A percentile compares a stretch with the other conserved stretches of the same genome.
These are phyloP conservation scores for Caretta caretta DNA, from an alignment of 2,113 vertebrate genomes.

Conservation along the genomic window DNA sequence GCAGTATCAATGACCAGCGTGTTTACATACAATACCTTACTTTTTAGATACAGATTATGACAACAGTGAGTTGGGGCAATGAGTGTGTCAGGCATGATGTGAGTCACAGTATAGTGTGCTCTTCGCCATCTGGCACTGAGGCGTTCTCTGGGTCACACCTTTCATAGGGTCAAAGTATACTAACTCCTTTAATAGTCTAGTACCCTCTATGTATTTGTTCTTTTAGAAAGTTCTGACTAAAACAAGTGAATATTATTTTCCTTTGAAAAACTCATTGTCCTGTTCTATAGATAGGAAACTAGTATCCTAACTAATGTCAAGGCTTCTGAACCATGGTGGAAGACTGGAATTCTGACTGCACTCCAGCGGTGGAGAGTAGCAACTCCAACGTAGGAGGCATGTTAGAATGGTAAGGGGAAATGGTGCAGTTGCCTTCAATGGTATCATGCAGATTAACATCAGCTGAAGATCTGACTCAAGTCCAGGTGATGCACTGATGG, in stretches of 20 bases:
- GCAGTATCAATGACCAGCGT: background rate
- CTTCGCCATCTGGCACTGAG: background rate
- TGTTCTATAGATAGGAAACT: background rate
- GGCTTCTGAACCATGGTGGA: accelerated
- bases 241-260: background rate
- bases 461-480: background rate
- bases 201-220: background rate
- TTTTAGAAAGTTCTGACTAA: slow-evolving; percentile 5
- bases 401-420: background rate
- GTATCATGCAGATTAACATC: background rate
- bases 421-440: background rate
- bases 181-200: slow-evolving; percentile 21
- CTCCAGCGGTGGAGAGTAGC: background rate
- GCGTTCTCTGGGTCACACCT: background rate
- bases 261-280: background rate
- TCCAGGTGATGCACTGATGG: accelerated
- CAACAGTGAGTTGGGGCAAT: background rate
- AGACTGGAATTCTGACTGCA: background rate
- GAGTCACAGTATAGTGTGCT: background rate
- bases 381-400: background rate
- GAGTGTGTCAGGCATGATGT: background rate
- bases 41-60: background rate
- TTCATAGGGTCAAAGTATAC: background rate
- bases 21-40: background rate
- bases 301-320: accelerated